phyloP scores from a whole-genome alignment of 30 jellyfish, hydroid and myxozoan species.

The Nemopilema nomurai region DNA sequence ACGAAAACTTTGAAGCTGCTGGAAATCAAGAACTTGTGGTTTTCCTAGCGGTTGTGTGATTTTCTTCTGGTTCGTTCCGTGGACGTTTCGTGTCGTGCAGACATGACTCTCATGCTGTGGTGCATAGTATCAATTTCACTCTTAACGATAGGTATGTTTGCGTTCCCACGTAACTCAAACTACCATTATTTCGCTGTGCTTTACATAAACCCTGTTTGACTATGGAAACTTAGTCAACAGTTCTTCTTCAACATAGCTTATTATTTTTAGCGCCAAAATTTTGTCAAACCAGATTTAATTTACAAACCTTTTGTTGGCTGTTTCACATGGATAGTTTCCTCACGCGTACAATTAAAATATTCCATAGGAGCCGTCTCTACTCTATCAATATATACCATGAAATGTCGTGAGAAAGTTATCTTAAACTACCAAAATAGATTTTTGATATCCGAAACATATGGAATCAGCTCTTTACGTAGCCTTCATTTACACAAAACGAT shows the following conservation, averaged over 20 bases:
- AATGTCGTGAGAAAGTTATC: too few species aligned
- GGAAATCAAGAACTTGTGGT: slow-evolving; percentile 2
- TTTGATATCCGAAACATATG: too few species aligned
- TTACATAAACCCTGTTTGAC: background rate
- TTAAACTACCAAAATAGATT: too few species aligned
- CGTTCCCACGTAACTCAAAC: background rate
- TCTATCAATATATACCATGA: too few species aligned
- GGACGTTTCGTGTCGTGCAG: background rate
- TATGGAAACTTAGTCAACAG: too few species aligned
- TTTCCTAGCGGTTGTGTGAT: background rate
- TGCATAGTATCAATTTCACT: background rate
- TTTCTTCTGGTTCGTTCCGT: background rate
- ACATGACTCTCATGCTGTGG: background rate
- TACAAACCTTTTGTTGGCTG: background rate
- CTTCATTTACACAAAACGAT: too few species aligned
- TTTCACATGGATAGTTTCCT: background rate
- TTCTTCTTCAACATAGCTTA: background rate
- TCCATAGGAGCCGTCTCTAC: too few species aligned
- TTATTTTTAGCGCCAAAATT: background rate
- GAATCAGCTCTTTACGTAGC: too few species aligned
- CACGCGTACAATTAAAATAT: too few species aligned
- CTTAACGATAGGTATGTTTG: background rate
- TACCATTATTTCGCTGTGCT: background rate
- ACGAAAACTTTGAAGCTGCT: slow-evolving; percentile 3
- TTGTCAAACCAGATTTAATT: background rate